These are phyloP conservation scores for Hoplodrina ambigua DNA, from an alignment of 2,888 invertebrate species.

Conservation along the genomic window DNA sequence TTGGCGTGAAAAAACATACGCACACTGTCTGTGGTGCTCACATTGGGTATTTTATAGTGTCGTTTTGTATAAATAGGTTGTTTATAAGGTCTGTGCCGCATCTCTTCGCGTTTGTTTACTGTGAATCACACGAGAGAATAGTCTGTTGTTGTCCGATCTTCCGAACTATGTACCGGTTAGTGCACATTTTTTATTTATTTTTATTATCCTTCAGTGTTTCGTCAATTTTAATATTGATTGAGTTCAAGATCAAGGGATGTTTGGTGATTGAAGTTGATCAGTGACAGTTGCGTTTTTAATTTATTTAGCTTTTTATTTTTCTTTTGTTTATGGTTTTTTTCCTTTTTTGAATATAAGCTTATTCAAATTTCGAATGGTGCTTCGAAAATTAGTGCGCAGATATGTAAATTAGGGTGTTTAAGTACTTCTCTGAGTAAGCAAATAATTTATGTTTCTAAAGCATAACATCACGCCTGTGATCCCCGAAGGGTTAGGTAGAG, in stretches of 20 bases:
- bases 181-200: constrained; percentile 68
- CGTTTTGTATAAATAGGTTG: constrained; percentile 78
- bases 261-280: constrained; percentile 11
- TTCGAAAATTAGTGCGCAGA: too few species aligned
- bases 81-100: constrained; percentile 79
- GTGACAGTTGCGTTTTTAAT: not conserved
- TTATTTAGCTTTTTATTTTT: not conserved
- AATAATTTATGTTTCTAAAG: too few species aligned
- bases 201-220: constrained; percentile 36
- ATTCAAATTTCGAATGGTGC: too few species aligned
- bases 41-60: constrained; percentile 65
- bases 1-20: constrained; percentile 75
- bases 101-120: constrained; percentile 71
- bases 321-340: too few species aligned
- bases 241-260: constrained; percentile 40
- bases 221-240: constrained; percentile 19
- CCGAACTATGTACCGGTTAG: constrained; percentile 84
- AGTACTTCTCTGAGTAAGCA: too few species aligned
- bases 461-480: too few species aligned
- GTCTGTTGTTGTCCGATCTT: constrained; percentile 60
- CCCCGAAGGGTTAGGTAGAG: too few species aligned
- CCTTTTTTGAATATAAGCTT: too few species aligned
- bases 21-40: constrained; percentile 32
- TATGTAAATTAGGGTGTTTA: too few species aligned
- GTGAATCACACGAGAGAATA: constrained; percentile 69